These are phyloP conservation scores for Cantharis rustica DNA, from an alignment of 2,888 invertebrate species.

Conservation along the genomic window DNA sequence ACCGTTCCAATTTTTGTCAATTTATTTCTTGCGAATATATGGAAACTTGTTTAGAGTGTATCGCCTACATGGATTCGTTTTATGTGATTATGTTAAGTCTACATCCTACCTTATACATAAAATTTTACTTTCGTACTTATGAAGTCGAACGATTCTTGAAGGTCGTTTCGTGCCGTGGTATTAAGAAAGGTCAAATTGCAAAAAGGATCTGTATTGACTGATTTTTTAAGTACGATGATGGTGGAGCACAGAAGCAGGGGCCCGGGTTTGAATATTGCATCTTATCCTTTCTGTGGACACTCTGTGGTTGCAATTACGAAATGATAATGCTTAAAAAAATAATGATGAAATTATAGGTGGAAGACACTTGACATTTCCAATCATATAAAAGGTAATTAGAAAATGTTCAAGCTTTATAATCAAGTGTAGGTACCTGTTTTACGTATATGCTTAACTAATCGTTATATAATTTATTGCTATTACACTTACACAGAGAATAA, in stretches of 20 bases:
- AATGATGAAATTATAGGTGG: neutral
- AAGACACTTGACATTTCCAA: neutral
- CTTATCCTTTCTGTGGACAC: too few relatives aligned
- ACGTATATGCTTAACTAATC: neutral
- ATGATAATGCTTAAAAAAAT: neutral
- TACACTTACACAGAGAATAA: neutral
- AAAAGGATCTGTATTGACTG: neutral
- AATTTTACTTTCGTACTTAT: slow-evolving; percentile 18
- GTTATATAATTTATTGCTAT: neutral
- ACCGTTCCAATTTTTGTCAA: neutral
- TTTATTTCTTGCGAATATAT: neutral
- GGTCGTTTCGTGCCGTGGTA: slow-evolving; percentile 17
- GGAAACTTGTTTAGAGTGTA: neutral
- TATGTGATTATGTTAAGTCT: slow-evolving; percentile 1
- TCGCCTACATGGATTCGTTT: neutral
- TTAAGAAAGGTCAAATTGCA: slow-evolving; percentile 16
- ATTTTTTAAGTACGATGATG: too few relatives aligned
- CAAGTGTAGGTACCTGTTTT: neutral
- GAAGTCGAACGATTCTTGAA: slow-evolving; percentile 12
- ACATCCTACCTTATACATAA: slow-evolving; percentile 5
- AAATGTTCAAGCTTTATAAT: neutral
- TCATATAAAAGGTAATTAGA: neutral
- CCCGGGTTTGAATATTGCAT: too few relatives aligned
- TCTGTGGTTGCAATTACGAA: neutral
- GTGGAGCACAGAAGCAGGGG: too few relatives aligned